Base-by-base conservation (phyloP, 2,888 invertebrate species). In the Monochamus alternatus region DNA sequence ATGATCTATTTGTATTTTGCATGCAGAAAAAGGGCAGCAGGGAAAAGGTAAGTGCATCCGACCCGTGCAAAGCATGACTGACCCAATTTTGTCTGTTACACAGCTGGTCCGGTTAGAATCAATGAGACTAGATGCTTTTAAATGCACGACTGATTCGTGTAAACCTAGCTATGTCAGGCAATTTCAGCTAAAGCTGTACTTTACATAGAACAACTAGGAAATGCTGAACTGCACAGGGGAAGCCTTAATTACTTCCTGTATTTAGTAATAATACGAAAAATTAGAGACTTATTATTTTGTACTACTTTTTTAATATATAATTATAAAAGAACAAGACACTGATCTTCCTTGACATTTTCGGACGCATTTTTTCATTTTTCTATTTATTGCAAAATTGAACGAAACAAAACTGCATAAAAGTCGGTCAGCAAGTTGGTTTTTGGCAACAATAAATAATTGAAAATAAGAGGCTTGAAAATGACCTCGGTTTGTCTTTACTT, bases 11-110 rank as follows among this genome's bases (percentile, higher is more conserved):
- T 74, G 69, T 70, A 52, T 76, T 68, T 78, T 78, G 66, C 81
- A 81, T 73, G 80, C 93, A 95, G 95, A 95, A 95, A 93, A 95
- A 95, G 91, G 95, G 95, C 91, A 95, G 95, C 91, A 92, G 94
- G 89, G 95, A 95, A 89, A 95, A 95, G 94, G 95, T 95, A 93
- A 93, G 94, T 87, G 55, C 59, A 55, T 60, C 66, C 32, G 70
- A 60, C 31, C 65, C 14, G 14, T n/a, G 3, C 38, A 5, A 38
- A 30, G 58, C n/a, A 43, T 12, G 30, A 51, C 31, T 62, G 62
- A 22, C 62, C 71, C 52, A 63, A 62, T 69, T 38, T 69, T 47
- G 31, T n/a, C 14, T 52, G 51, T 38, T 71, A 52, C 52, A 44
- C 44, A 69, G 30, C 30, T 14, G 31, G 60, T 60, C 60, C 71